Conservation (phyloP, 2,113 vertebrate species). For the Panurus biarmicus region DNA sequence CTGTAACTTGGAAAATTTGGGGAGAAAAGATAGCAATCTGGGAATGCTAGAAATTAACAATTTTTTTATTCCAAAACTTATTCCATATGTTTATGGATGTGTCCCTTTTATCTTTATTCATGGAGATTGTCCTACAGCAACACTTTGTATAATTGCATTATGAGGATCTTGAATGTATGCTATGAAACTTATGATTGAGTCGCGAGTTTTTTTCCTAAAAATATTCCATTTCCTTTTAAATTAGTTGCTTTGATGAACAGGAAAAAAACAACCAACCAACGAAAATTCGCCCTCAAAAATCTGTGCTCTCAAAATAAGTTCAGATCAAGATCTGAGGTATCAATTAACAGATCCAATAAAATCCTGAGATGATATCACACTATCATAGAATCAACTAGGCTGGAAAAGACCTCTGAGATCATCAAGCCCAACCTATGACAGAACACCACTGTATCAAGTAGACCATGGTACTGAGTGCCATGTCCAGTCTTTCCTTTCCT, state of each 20-base stretch:
- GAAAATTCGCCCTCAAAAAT: not conserved
- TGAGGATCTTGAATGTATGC: not conserved
- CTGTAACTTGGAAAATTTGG: not conserved
- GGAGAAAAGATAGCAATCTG: not conserved
- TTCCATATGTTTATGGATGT: not conserved
- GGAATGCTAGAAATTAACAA: not conserved
- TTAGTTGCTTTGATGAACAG: not conserved
- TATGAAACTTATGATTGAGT: not conserved
- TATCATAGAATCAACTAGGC: not conserved
- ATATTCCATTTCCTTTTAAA: not conserved
- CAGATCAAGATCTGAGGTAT: not conserved
- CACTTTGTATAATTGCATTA: not conserved
- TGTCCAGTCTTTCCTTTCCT: not conserved
- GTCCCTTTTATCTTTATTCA: not conserved
- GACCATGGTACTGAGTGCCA: no score
- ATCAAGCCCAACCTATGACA: not conserved
- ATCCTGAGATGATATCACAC: not conserved
- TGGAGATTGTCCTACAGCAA: not conserved
- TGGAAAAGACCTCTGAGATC: no score
- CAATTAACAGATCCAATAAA: not conserved
- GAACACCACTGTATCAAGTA: not conserved
- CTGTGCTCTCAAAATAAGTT: not conserved
- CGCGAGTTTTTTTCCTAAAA: not conserved
- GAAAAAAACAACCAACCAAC: not conserved
- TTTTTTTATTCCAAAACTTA: conserved; percentile 1